A percentile compares a stretch with the other conserved stretches of the same genome.
Evolutionary conservation across 2,797 vertebrate genomes (phyloP).

Genomic region (Furcifer pardalis): DNA sequence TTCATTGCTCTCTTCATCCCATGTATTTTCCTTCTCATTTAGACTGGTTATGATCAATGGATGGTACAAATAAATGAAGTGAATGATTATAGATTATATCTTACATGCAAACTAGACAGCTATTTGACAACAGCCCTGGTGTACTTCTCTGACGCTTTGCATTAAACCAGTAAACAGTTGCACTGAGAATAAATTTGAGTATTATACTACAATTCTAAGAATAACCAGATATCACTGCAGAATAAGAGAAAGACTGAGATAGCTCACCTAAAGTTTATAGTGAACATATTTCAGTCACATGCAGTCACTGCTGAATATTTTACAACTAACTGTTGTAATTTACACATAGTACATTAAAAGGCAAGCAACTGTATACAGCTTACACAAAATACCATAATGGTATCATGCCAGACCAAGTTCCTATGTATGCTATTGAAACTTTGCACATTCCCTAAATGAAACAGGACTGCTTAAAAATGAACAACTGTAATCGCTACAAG

Average conservation of each 20-base stretch:
- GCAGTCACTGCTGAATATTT: not conserved
- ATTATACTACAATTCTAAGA: not conserved
- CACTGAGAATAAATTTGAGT: not conserved
- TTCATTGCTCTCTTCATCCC: not conserved
- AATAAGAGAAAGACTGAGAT: not conserved
- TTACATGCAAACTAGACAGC: conserved; percentile 5
- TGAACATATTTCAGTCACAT: not conserved
- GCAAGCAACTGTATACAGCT: not conserved
- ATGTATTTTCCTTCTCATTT: not conserved
- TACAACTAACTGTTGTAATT: too few relatives aligned
- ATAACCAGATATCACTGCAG: not conserved
- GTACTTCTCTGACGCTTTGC: not conserved
- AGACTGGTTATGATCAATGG: not conserved
- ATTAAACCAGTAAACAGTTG: not conserved
- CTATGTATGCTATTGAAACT: not conserved
- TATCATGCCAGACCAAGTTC: not conserved
- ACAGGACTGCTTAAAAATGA: not conserved
- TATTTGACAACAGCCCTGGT: not conserved
- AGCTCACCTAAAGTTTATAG: not conserved
- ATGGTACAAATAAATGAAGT: not conserved
- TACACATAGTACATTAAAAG: not conserved
- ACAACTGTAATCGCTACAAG: not conserved
- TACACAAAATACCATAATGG: not conserved
- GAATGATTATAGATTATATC: not conserved
- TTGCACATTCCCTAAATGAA: not conserved